phyloP scores from a whole-genome alignment of 2,797 vertebrate species.

The Pantherophis alleghaniensis region DNA sequence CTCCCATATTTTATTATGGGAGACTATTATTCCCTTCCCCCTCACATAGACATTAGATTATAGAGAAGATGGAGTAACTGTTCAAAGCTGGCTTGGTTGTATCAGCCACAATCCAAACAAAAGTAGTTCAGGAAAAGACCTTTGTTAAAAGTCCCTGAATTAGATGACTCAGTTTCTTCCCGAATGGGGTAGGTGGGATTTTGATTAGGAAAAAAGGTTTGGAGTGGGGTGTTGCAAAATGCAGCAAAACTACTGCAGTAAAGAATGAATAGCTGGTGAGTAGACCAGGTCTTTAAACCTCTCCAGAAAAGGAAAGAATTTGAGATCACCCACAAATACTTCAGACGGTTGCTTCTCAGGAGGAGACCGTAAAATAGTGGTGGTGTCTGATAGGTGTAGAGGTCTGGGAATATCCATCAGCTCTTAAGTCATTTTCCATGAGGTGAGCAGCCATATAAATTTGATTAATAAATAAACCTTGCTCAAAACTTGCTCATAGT shows the following conservation, averaged over 20 bases:
- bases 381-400: neutral
- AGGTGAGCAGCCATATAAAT: neutral
- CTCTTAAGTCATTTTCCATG: neutral
- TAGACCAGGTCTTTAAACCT: neutral
- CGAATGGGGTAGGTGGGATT: neutral
- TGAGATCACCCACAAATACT: neutral
- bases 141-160: neutral
- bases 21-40: neutral
- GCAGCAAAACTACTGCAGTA: neutral
- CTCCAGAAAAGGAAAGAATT: neutral
- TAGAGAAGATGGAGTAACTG: neutral
- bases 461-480: neutral
- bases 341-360: neutral
- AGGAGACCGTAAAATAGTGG: neutral
- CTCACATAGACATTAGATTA: neutral
- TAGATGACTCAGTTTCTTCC: neutral
- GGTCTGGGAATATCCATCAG: neutral
- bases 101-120: neutral
- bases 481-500: too few species aligned
- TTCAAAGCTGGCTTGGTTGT: neutral
- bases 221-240: neutral
- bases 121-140: neutral
- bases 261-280: neutral
- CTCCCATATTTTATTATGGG: neutral
- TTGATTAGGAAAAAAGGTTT: neutral